A percentile compares a stretch with the other conserved stretches of the same genome.
Evolutionary conservation across 2,113 vertebrate species (phyloP).

Genomic region (Synodontis membranacea): DNA sequence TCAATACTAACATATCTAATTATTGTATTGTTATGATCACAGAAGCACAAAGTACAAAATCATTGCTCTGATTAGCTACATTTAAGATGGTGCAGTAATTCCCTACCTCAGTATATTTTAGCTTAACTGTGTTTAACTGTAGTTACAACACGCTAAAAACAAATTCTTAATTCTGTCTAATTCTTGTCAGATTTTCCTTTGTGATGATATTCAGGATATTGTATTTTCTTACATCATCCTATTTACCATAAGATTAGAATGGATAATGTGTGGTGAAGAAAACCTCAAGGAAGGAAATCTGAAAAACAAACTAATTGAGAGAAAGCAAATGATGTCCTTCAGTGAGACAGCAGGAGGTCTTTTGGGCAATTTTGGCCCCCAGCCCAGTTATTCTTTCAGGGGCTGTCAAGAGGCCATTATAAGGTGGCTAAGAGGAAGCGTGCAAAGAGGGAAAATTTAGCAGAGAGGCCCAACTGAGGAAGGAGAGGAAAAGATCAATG

Average conservation of each 20-base stretch:
- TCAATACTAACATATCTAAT: neutral
- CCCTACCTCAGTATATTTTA: neutral
- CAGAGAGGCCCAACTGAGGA: constrained; percentile 30
- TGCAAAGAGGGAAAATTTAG: constrained; percentile 23
- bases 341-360: constrained; percentile 41
- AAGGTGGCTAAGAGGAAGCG: constrained; percentile 27
- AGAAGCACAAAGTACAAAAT: neutral
- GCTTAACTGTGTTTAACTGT: constrained; percentile 1
- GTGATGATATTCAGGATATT: neutral
- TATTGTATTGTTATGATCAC: neutral
- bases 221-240: neutral
- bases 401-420: constrained; percentile 54
- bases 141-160: neutral
- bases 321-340: constrained; percentile 42
- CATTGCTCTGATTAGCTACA: neutral
- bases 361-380: constrained; percentile 45
- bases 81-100: neutral
- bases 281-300: constrained; percentile 20
- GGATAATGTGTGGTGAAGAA: neutral
- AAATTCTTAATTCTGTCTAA: neutral
- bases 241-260: neutral
- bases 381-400: constrained; percentile 51
- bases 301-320: constrained; percentile 45
- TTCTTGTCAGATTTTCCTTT: neutral
- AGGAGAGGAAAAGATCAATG: constrained; percentile 32